These are phyloP conservation scores for Siniperca undulata DNA, from an alignment of 2,797 vertebrate species.

Conservation along the genomic window DNA sequence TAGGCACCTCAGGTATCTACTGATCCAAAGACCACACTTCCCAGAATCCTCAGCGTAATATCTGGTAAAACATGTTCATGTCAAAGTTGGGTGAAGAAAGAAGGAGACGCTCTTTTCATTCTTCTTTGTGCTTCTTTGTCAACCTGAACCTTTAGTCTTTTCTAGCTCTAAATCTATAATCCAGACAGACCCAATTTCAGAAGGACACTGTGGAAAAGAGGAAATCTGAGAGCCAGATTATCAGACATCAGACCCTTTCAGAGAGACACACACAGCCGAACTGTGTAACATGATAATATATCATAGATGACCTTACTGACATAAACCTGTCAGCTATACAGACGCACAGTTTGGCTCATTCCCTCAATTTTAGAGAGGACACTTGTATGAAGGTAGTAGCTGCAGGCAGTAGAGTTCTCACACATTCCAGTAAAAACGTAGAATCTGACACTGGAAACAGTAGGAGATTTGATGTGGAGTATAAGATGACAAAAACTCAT, in stretches of 20 bases:
- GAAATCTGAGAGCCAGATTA: constrained; percentile 64
- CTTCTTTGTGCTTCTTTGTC: constrained; percentile 32
- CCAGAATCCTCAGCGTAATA: constrained; percentile 62
- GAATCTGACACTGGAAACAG: constrained; percentile 59
- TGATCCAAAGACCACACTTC: constrained; percentile 79
- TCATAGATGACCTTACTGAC: constrained; percentile 61
- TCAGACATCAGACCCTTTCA: constrained; percentile 48
- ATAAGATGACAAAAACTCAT: constrained; percentile 21
- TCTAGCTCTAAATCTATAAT: constrained; percentile 42
- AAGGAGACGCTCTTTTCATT: constrained; percentile 45
- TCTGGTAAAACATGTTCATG: constrained; percentile 40
- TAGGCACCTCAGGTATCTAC: constrained; percentile 78
- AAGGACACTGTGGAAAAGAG: constrained; percentile 37
- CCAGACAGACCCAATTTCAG: constrained; percentile 29
- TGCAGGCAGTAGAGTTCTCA: constrained; percentile 52
- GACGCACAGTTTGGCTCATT: constrained; percentile 17
- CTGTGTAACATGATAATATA: constrained; percentile 62
- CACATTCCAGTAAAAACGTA: constrained; percentile 63
- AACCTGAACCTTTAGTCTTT: constrained; percentile 38
- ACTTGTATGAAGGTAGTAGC: constrained; percentile 35
- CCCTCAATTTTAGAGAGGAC: constrained; percentile 47
- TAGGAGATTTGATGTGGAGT: constrained; percentile 2
- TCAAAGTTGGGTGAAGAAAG: constrained; percentile 43
- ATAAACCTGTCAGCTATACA: constrained; percentile 50
- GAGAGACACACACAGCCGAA: constrained; percentile 59